These are phyloP conservation scores for Endotricha flammealis DNA, from an alignment of 2,888 invertebrate species.

Conservation along the genomic window DNA sequence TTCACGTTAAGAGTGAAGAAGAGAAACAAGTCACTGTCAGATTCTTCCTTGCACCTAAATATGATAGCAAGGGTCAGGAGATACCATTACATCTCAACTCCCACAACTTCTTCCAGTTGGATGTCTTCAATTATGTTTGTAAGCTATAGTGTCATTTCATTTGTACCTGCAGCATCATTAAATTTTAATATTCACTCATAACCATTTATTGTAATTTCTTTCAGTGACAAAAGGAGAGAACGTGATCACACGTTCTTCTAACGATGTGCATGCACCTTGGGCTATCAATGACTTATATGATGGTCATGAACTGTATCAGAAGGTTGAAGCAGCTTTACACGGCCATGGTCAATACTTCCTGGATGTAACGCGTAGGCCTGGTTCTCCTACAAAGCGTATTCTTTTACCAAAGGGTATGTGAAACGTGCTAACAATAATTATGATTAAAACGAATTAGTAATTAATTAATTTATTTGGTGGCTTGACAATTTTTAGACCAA, in stretches of 20 bases:
- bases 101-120: slow-evolving; percentile 78
- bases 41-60: slow-evolving; percentile 84
- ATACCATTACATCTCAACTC: slow-evolving; percentile 74
- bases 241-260: slow-evolving; percentile 74
- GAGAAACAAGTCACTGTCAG: slow-evolving; percentile 73
- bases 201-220: slow-evolving; percentile 13
- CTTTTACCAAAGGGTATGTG: slow-evolving; percentile 82
- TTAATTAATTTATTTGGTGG: too few relatives aligned
- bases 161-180: neutral
- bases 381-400: slow-evolving; percentile 80
- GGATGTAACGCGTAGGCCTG: slow-evolving; percentile 67
- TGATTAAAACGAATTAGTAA: too few relatives aligned
- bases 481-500: too few relatives aligned
- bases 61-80: slow-evolving; percentile 74
- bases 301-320: slow-evolving; percentile 59
- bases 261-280: slow-evolving; percentile 72
- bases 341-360: slow-evolving; percentile 64
- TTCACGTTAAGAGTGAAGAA: slow-evolving; percentile 79
- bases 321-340: slow-evolving; percentile 62
- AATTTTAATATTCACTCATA: neutral
- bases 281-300: slow-evolving; percentile 74
- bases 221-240: slow-evolving; percentile 64
- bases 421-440: slow-evolving; percentile 1
- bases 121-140: slow-evolving; percentile 75
- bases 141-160: slow-evolving; percentile 28